These are phyloP conservation scores for Magallana gigas DNA, from an alignment of 1,140 invertebrate species.

Conservation along the genomic window DNA sequence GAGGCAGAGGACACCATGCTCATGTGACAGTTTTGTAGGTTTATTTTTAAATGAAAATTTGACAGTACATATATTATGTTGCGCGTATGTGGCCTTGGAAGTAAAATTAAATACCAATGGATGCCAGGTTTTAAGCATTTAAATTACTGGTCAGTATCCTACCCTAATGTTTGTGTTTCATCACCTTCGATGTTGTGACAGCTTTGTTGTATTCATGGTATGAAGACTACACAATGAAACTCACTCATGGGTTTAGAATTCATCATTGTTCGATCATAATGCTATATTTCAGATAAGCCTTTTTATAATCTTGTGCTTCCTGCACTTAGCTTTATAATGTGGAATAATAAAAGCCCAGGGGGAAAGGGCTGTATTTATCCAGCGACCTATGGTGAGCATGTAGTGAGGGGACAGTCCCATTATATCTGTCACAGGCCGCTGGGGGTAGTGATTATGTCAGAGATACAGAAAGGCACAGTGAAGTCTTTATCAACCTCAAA, in stretches of 20 bases:
- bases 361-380: neutral
- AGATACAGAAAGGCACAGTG: no score
- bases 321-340: neutral
- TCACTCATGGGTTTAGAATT: neutral
- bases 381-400: neutral
- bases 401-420: neutral
- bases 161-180: no score
- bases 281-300: neutral
- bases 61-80: no score
- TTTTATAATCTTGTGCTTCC: constrained; percentile 6
- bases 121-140: no score
- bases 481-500: no score
- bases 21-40: no score
- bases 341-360: neutral
- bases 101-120: no score
- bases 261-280: neutral
- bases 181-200: neutral
- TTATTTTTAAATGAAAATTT: no score
- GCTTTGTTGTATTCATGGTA: neutral
- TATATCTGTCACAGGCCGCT: neutral
- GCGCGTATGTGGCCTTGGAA: no score
- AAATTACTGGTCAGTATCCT: no score
- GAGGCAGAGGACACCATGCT: no score
- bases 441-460: neutral
- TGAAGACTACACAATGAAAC: neutral